phyloP scores from a whole-genome alignment of 1,140 invertebrate species.

The Trinorchestia longiramus region DNA sequence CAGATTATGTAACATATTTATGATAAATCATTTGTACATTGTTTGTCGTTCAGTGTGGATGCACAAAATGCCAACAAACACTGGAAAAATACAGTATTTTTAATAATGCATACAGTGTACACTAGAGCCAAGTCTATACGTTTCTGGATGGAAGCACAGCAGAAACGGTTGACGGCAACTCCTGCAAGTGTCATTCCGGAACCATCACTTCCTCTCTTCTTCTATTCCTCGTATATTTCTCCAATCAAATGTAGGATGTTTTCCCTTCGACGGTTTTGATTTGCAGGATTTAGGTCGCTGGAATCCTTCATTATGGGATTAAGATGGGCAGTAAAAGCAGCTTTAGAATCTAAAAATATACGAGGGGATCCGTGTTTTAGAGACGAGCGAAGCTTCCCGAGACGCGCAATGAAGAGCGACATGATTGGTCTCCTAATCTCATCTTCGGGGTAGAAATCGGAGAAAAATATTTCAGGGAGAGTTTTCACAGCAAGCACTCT shows the following conservation, averaged over 20 bases:
- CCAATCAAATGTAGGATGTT: background rate
- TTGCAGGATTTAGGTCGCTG: slow-evolving; percentile 24
- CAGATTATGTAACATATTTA: background rate
- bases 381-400: background rate
- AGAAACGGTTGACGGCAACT: background rate
- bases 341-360: slow-evolving; percentile 32
- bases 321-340: slow-evolving; percentile 24
- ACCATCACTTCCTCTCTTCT: background rate
- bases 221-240: background rate
- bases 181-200: background rate
- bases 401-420: slow-evolving; percentile 38
- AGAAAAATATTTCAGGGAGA: slow-evolving; percentile 26
- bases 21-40: background rate
- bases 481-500: background rate
- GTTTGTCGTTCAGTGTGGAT: background rate
- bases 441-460: slow-evolving; percentile 18
- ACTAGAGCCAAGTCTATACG: background rate
- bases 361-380: slow-evolving; percentile 44
- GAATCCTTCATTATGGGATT: slow-evolving; percentile 42
- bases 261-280: slow-evolving; percentile 39
- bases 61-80: background rate
- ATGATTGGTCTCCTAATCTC: slow-evolving; percentile 49
- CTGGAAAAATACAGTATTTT: background rate
- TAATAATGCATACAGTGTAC: background rate
- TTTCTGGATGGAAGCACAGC: background rate